Base-by-base conservation (phyloP, 2,888 invertebrate species). In the Drosophila diplacantha region DNA sequence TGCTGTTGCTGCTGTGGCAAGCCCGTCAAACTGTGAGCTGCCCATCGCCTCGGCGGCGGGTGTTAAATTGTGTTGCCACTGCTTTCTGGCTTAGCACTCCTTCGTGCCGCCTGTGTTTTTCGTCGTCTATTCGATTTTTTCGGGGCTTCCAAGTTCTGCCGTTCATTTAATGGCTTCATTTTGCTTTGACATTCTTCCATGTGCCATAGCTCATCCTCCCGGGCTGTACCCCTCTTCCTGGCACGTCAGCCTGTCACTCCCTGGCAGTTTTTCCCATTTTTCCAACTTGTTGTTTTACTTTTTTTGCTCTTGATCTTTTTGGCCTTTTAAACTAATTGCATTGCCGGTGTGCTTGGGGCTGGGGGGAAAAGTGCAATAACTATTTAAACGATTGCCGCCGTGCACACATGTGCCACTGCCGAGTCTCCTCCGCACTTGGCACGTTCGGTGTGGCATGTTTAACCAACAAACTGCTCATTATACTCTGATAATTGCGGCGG, bases 141-240 rank as follows among this genome's bases (percentile, higher is more conserved):
- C 61, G 53, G 44, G 39, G 66, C 26, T 31, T 37, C 65, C 57
- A 81, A 82, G 77, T 82, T 79, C 76, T 74, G 82, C 71, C 77
- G 82, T 78, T 81, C 80, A 76, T 78, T 80, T 80, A 80, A 80
- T 80, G 83, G 78, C 83, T 80, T 80, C 79, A 83, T 81, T 83
- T 60, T 83, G 81, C 80, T 83, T 78, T 80, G 83, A 80, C 83
- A 80, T 81, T 80, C 75, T 73, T 71, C 68, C 80, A 72, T 76
- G 76, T 57, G 67, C 66, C 74, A 39, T 57, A 51, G 73, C 62
- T 74, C 72, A 65, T 66, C 59, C 65, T 31, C 57, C 47, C 16
- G 37, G 29, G 12, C 12, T 24, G 9, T 41, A 8, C 11, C 16
- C 3, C 16, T 52, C 26, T 35, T 44, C 43, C 56, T 51, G 70